A percentile compares a stretch with the other conserved stretches of the same genome.
phyloP scores from a whole-genome alignment of 2,797 vertebrate species.

The Epinephelus coioides region DNA sequence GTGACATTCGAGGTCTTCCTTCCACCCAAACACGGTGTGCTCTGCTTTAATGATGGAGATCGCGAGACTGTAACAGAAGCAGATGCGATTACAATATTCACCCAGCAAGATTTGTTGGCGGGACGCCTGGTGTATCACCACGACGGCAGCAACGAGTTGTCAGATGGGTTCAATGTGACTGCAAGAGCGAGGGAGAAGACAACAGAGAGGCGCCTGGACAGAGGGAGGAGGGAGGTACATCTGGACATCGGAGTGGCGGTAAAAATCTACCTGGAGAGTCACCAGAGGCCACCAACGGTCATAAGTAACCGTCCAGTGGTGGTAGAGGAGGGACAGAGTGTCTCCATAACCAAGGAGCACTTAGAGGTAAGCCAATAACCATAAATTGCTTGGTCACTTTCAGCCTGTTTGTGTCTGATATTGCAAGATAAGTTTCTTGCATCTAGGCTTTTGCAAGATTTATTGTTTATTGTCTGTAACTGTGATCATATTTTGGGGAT shows the following conservation, averaged over 20 bases:
- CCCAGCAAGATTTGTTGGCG: constrained; percentile 86
- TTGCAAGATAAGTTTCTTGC: no score
- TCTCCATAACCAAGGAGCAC: constrained; percentile 86
- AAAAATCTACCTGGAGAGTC: constrained; percentile 87
- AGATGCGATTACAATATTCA: constrained; percentile 82
- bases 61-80: constrained; percentile 36
- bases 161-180: constrained; percentile 89
- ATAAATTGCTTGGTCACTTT: not conserved
- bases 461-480: no score
- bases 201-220: constrained; percentile 37
- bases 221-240: constrained; percentile 68
- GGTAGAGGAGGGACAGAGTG: constrained; percentile 90
- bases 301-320: constrained; percentile 83
- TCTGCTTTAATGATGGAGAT: constrained; percentile 81
- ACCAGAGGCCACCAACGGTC: constrained; percentile 83
- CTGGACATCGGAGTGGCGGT: constrained; percentile 84
- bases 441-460: no score
- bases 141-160: constrained; percentile 81
- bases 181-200: constrained; percentile 77
- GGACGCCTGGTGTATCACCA: constrained; percentile 87
- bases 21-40: constrained; percentile 86
- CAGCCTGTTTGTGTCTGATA: not conserved
- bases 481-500: no score
- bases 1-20: constrained; percentile 85
- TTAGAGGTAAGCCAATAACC: constrained; percentile 83